Evolutionary conservation across 2,797 vertebrate genomes (phyloP), one percentile per base, ranked within the genome.

Genomic region (Coluber constrictor): DNA sequence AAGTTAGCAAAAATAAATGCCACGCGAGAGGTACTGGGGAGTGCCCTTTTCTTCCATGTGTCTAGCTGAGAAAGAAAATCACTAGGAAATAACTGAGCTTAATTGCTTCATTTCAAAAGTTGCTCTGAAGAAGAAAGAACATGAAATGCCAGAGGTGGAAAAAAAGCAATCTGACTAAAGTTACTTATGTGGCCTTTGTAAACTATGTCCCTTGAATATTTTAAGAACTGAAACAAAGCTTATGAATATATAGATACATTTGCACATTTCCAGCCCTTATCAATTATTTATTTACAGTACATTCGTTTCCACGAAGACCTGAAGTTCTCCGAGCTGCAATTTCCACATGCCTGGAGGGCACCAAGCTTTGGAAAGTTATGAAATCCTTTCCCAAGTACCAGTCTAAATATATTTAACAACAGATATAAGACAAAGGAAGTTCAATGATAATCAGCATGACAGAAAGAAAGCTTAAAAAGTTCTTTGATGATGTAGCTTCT

Each of bases 81-180:
- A 92, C 90, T 95, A 4, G 94, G 94, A 95, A 95, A 92, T 57
- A 97, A 95, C 94, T 54, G 90, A 92, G 94, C 93, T 94, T 95
- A 95, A 95, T 96, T 96, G 95, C 96, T 96, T 96, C 94, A 29
- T 95, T 95, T 95, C 93, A 90, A 95, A 96, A 95, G 96, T 95
- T 95, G 43, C 74, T 83, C 92, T 94, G 90, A 96, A 95, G 10
- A 25, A 61, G 6, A 96, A 96, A 92, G 51, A 90, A 32, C 95
- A 95, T 92, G 93, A 96, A 96, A 94, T 43, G 16, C 70, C 93
- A 95, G 88, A 96, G 95, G 88, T 90, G 25, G 5, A 5, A 9
- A 61, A n/a, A 7, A 15, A 20, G 8, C 12, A 51, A 5, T 61
- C 37, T 61, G 43, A 32, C 20, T 86, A 16, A 61, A 86, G 43